Base-by-base conservation (phyloP, 2,888 invertebrate genomes). In the Morpho deidamia region DNA sequence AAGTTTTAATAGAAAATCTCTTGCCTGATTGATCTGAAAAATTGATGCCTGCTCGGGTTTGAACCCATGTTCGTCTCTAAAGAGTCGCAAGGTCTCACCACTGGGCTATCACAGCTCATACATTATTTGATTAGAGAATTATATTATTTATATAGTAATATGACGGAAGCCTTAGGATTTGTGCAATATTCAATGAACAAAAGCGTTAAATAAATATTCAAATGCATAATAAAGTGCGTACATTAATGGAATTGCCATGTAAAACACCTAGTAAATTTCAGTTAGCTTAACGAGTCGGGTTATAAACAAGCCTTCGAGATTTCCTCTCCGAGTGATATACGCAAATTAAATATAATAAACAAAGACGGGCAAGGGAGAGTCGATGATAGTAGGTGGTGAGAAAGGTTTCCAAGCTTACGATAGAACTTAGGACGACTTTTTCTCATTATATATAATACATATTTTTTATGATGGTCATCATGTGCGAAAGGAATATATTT, bases 221-320 rank as follows among this genome's bases (percentile, higher is more conserved):
- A 51, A 56, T 41, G 37, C 40, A 51, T 57, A 60, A 59, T 59
- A 63, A 59, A 55, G 58, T 54, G 57, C 49, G 53, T 59, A 60
- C 57, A 60, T 58, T 63, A 61, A 62, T 66, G 62, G 59, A 62
- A 57, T 62, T 58, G 56, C 60, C 46, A 61, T 62, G 64, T 62
- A 53, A 60, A 62, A 61, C 59, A 61, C 52, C 60, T 53, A 58
- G 59, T 61, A 63, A 58, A 57, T 58, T 63, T 56, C 51, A 59
- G 59, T 58, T 58, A 59, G 50, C 55, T 53, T 58, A 62, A 62
- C 63, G 60, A 60, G 55, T 44, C 56, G 32, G 44, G 48, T 44
- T 14, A 58, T 63, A 65, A 62, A 65, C 59, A 57, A 62, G 43
- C 46, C 53, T 56, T 51, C 46, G 50, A 56, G 58, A 54, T 56